Evolutionary conservation across 2,113 vertebrate species (phyloP).

Genomic region (Alethe diademata): DNA sequence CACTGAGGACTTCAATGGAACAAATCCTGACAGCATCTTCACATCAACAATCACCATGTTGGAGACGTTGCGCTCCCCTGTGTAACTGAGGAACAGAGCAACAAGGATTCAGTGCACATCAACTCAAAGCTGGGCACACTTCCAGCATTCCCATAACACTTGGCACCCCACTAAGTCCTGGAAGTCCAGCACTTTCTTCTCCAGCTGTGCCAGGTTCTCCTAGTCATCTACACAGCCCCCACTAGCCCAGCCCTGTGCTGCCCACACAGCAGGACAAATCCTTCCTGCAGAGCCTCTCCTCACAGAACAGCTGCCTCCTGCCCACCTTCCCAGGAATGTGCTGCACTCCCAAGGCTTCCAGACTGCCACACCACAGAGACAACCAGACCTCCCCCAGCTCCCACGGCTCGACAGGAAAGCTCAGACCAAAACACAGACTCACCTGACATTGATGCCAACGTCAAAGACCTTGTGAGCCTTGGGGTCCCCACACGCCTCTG

Average conservation of each 20-base stretch:
- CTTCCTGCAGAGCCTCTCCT: not conserved
- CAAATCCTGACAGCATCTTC: too few relatives aligned
- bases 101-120: not conserved
- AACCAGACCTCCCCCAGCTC: not conserved
- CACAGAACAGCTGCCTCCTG: not conserved
- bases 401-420: not conserved
- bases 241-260: not conserved
- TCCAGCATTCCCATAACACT: not conserved
- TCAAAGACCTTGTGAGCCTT: constrained; percentile 48
- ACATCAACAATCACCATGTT: too few relatives aligned
- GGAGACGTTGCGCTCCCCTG: too few relatives aligned
- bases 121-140: not conserved
- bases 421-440: not conserved
- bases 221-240: accelerated
- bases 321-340: not conserved
- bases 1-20: too few relatives aligned
- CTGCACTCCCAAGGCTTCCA: not conserved
- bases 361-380: not conserved
- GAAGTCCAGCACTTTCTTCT: not conserved
- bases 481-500: not conserved
- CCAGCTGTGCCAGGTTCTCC: not conserved
- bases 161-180: not conserved
- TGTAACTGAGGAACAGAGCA: not conserved
- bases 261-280: not conserved
- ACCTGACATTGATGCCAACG: constrained; percentile 70